A percentile compares a stretch with the other conserved stretches of the same genome.
These are phyloP conservation scores for Ophioderma brevispina DNA, from an alignment of 35 echinoderm and acorn worm genomes.

Conservation along the genomic window DNA sequence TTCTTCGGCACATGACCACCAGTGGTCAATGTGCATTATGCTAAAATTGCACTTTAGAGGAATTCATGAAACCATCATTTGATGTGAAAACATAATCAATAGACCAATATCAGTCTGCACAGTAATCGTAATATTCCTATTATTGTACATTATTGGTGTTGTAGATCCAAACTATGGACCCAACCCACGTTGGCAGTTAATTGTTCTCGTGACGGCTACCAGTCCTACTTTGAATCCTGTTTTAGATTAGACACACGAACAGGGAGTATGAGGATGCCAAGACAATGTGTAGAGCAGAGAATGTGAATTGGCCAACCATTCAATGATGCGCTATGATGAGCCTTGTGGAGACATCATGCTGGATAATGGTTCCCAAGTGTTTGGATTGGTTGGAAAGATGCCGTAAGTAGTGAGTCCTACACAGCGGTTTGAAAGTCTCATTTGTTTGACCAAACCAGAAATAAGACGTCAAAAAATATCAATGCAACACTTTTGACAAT, in stretches of 20 bases:
- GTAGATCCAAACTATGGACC: neutral
- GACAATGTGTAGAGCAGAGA: neutral
- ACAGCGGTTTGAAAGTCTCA: no score
- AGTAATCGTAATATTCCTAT: no score
- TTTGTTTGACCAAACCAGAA: no score
- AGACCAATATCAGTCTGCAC: no score
- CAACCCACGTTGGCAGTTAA: neutral
- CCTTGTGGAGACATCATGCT: slow-evolving; percentile 35
- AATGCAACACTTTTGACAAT: no score
- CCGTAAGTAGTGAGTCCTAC: neutral
- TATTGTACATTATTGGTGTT: neutral
- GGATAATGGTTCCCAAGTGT: slow-evolving; percentile 8
- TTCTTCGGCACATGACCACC: no score
- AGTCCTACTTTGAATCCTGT: neutral
- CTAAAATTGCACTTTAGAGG: no score
- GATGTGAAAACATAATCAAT: no score
- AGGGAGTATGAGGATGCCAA: neutral
- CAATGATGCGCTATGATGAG: slow-evolving; percentile 21
- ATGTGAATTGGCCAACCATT: slow-evolving; percentile 11
- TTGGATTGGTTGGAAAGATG: slow-evolving; percentile 51
- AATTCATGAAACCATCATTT: no score
- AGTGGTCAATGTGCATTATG: no score
- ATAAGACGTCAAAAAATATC: no score
- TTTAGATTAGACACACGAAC: neutral
- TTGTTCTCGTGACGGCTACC: neutral